Evolutionary conservation across 2,113 vertebrate species (phyloP).

Genomic region (Xerus inauris): DNA sequence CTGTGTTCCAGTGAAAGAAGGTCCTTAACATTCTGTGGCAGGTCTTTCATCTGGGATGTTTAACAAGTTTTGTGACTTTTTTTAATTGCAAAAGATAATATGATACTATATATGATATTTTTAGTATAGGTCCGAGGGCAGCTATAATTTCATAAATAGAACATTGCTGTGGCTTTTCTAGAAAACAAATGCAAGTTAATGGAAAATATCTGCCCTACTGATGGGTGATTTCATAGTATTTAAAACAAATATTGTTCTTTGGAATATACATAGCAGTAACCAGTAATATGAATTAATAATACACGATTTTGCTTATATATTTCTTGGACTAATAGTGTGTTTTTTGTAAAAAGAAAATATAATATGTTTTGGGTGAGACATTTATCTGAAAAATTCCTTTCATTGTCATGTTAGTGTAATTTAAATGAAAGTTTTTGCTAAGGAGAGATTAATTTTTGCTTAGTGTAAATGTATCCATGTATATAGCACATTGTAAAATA

Average conservation of each 20-base stretch:
- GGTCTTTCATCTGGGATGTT: background rate
- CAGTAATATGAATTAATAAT: background rate
- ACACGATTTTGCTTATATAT: slow-evolving; percentile 18
- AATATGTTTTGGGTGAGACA: slow-evolving; percentile 8
- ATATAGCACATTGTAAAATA: background rate
- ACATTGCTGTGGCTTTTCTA: background rate
- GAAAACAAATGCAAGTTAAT: background rate
- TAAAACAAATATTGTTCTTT: slow-evolving; percentile 28
- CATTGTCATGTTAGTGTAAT: background rate
- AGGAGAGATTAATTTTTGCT: slow-evolving; percentile 7
- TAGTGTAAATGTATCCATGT: background rate
- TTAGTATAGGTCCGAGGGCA: background rate
- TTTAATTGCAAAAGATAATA: background rate
- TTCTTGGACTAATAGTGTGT: slow-evolving; percentile 30
- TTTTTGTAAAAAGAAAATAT: slow-evolving; percentile 18
- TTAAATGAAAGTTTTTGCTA: slow-evolving; percentile 30
- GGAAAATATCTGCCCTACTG: background rate
- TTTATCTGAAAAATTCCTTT: slow-evolving; percentile 44
- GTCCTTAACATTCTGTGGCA: background rate
- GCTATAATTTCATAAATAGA: background rate
- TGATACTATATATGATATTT: background rate
- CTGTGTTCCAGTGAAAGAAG: background rate
- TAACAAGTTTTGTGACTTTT: background rate
- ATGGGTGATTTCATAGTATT: slow-evolving; percentile 3
- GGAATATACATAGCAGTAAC: background rate